Evolutionary conservation across 2,888 invertebrate species (phyloP).

Genomic region (Salticus scenicus): DNA sequence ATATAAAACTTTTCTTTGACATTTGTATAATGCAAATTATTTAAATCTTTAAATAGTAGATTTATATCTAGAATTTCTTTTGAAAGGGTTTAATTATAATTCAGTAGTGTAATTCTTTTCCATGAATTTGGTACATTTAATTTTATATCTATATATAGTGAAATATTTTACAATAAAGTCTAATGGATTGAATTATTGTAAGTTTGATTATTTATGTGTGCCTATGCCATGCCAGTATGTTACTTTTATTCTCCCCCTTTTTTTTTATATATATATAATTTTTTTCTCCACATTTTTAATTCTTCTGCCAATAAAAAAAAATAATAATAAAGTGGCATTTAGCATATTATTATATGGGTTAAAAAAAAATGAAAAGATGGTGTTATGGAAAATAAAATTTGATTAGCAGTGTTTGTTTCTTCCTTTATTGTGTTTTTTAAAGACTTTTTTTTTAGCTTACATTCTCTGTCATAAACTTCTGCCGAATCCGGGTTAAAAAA

Average conservation of each 20-base stretch:
- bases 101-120: conserved; percentile 4
- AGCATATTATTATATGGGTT: conserved; percentile 66
- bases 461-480: no score
- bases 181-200: conserved; percentile 15
- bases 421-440: conserved; percentile 11
- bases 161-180: conserved; percentile 52
- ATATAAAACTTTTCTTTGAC: neutral
- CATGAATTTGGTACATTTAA: neutral
- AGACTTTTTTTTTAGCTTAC: no score
- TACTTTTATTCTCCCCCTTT: neutral
- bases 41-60: neutral
- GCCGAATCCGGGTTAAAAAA: no score
- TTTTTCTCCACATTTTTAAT: conserved; percentile 24
- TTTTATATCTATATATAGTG: conserved; percentile 27
- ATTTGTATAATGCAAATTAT: neutral
- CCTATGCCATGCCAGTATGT: conserved; percentile 69
- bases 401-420: conserved; percentile 68
- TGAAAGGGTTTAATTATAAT: neutral
- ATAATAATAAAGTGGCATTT: conserved; percentile 67
- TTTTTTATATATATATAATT: conserved; percentile 8
- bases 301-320: conserved; percentile 48
- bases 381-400: conserved; percentile 70
- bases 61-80: neutral
- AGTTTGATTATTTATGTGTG: conserved; percentile 36
- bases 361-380: conserved; percentile 66